phyloP scores from a whole-genome alignment of 1,140 invertebrate species.

The Forficula auricularia region DNA sequence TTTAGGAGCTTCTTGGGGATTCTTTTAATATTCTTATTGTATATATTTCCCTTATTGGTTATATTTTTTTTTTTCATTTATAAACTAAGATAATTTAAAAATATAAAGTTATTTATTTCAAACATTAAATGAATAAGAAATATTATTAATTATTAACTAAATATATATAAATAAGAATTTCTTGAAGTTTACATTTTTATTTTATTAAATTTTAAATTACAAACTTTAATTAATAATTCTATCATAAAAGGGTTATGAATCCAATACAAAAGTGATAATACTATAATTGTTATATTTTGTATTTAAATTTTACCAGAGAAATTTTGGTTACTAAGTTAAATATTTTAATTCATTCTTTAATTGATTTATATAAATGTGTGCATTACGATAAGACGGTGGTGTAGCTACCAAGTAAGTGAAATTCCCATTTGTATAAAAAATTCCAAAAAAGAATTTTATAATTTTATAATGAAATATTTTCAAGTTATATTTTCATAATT shows the following conservation, averaged over 20 bases:
- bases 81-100: constrained; percentile 23
- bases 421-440: too few relatives aligned
- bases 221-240: background rate
- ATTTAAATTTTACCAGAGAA: background rate
- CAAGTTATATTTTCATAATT: too few relatives aligned
- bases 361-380: too few relatives aligned
- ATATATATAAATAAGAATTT: constrained; percentile 7
- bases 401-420: too few relatives aligned
- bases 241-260: background rate
- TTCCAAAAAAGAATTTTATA: too few relatives aligned
- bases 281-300: background rate
- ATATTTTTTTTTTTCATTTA: constrained; percentile 23
- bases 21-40: too few relatives aligned
- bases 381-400: too few relatives aligned
- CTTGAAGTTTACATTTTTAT: constrained; percentile 6
- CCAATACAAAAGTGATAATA: constrained; percentile 3
- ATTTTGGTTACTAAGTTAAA: too few relatives aligned
- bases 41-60: too few relatives aligned
- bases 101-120: constrained; percentile 5
- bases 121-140: background rate
- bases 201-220: constrained; percentile 2
- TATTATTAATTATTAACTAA: background rate
- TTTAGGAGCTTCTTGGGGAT: too few relatives aligned
- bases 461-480: too few relatives aligned
- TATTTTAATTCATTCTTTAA: too few relatives aligned